Conservation (phyloP, 1,140 invertebrate genomes). For the Drosophila burlai region DNA sequence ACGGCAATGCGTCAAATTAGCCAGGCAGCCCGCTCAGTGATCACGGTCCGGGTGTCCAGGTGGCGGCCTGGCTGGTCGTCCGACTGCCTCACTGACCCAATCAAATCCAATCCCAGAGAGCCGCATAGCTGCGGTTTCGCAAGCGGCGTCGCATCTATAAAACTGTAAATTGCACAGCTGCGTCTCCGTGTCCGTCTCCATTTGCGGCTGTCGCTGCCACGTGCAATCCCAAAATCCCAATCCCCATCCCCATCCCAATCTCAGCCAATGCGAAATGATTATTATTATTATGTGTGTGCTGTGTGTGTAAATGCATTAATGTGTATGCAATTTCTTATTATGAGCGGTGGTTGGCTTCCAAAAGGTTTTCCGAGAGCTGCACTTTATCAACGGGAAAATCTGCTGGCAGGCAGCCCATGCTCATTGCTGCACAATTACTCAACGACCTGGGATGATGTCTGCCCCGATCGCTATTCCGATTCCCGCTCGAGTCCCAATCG, state of each 20-base stretch:
- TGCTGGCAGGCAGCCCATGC: slow-evolving; percentile 64
- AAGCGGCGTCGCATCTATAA: slow-evolving; percentile 70
- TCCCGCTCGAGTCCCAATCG: slow-evolving; percentile 52
- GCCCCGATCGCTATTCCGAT: slow-evolving; percentile 52
- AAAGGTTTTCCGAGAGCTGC: slow-evolving; percentile 67
- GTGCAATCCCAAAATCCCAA: slow-evolving; percentile 56
- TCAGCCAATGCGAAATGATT: slow-evolving; percentile 54
- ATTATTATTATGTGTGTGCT: slow-evolving; percentile 18
- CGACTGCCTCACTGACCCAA: slow-evolving; percentile 46
- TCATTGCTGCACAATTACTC: slow-evolving; percentile 82
- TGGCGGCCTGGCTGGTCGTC: slow-evolving; percentile 21
- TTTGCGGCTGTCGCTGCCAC: slow-evolving; percentile 63
- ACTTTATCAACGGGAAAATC: slow-evolving; percentile 80
- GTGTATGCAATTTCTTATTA: slow-evolving; percentile 77
- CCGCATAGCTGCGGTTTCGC: slow-evolving; percentile 48
- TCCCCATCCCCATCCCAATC: slow-evolving; percentile 29
- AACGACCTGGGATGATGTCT: slow-evolving; percentile 60
- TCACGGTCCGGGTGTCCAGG: slow-evolving; percentile 34
- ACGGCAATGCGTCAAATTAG: slow-evolving; percentile 59
- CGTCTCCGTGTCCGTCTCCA: slow-evolving; percentile 55
- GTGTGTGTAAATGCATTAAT: slow-evolving; percentile 41
- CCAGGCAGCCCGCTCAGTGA: slow-evolving; percentile 24
- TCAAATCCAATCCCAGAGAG: slow-evolving; percentile 54
- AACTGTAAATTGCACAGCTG: slow-evolving; percentile 79
- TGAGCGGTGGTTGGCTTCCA: slow-evolving; percentile 51